Base-by-base conservation (phyloP, 2,113 vertebrate species). In the Pogonocichla stellata region DNA sequence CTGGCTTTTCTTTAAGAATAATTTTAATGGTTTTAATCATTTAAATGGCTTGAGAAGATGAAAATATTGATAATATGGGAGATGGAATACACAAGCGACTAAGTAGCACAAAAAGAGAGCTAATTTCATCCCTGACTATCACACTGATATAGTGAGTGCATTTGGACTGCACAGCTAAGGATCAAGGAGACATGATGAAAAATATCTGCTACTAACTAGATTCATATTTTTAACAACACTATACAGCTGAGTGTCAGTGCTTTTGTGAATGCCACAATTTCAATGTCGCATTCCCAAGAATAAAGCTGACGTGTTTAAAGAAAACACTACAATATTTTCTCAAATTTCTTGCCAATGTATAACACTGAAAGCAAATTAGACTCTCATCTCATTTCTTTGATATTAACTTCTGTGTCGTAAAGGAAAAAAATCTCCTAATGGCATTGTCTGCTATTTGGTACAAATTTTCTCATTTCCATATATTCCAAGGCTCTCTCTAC, bases 271-370 rank as follows among this genome's bases (percentile, higher is more conserved):
- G 6, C 10, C n/a, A 69, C 9, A 42, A 67, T 54, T 79, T 58
- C 50, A n/a, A 40, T 77, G 50, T 38, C 50, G 13, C 19, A 53
- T 66, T 19, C 11, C 42, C 34, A 74, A 20, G 9, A 58, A 51
- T 33, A 75, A 82, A 74, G 12, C 4, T 67, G 13, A 83, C 5
- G 8, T 62, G 14, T 67, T 80, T 69, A 3, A 34, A 38, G 54
- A 65, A 19, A 19, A 0, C 1, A 6, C 9, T 4, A 25, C 7
- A 34, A 25, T 42, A 50, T 50, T 57, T 50, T 58, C 31, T 31
- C 36, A 51, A 50, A 53, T 61, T 50, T 70, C 15, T 78, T 83
- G 6, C 33, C 70, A 74, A 36, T 8, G 6, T 42, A 36, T 3
- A 6, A 24, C 31, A 31, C 3, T 40, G 22, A 80, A 89, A 87